Conservation (phyloP, 2,113 vertebrate genomes). For the Pseudonaja textilis region DNA sequence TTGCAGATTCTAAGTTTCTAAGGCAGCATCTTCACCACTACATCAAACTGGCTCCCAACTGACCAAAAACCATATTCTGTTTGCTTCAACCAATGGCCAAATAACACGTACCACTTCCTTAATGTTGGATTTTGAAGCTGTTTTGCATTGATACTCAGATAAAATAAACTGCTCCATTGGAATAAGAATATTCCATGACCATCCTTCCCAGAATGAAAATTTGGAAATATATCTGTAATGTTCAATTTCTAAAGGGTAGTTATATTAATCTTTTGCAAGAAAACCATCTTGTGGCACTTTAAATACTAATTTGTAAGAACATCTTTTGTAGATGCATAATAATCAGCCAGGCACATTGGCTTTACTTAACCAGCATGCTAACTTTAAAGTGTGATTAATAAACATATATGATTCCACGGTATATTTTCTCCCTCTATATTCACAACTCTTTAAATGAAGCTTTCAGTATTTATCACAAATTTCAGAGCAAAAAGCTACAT, state of each 20-base stretch:
- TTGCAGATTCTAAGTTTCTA: not conserved
- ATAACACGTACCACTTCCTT: not conserved
- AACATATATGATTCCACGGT: not conserved
- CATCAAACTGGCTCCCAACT: not conserved
- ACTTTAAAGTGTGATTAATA: not conserved
- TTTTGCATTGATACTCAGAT: not conserved
- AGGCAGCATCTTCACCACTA: not conserved
- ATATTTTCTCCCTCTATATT: not conserved
- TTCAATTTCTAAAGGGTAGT: not conserved
- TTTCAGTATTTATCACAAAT: not conserved
- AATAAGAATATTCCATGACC: not conserved
- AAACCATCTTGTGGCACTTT: not conserved
- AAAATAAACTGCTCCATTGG: not conserved
- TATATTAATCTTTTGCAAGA: not conserved
- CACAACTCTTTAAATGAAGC: not conserved
- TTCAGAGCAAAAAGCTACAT: not conserved
- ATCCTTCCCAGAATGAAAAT: not conserved
- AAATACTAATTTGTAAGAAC: not conserved
- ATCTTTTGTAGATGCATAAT: not conserved
- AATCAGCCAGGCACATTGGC: not conserved
- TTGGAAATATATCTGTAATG: not conserved
- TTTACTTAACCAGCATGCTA: not conserved
- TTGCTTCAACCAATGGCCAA: not conserved
- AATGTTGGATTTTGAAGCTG: not conserved
- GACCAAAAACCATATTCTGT: not conserved